Evolutionary conservation across 1,140 invertebrate species (phyloP).

Genomic region (Temnothorax longispinosus): DNA sequence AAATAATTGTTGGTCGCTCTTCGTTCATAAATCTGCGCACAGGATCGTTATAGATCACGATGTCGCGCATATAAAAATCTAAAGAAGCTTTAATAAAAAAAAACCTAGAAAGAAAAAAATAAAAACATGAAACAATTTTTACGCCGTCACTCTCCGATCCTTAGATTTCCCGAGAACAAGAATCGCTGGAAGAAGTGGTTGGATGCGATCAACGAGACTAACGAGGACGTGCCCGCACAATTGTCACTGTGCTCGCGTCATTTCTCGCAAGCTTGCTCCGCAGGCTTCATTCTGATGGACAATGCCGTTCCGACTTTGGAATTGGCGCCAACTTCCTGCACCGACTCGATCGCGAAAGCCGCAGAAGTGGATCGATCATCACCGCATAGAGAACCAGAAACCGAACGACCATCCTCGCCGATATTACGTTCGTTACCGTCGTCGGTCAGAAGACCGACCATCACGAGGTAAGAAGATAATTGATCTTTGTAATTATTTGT

Average conservation of each 20-base stretch:
- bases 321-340: background rate
- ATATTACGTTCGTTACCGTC: background rate
- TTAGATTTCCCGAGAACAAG: background rate
- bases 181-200: background rate
- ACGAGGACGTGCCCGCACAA: background rate
- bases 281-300: background rate
- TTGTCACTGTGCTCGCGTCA: conserved; percentile 4
- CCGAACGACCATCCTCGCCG: background rate
- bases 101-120: background rate
- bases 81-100: background rate
- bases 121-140: background rate
- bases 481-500: background rate
- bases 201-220: background rate
- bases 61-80: background rate
- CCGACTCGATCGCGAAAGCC: background rate
- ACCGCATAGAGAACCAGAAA: background rate
- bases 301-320: background rate
- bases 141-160: background rate
- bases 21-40: background rate
- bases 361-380: background rate
- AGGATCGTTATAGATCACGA: background rate
- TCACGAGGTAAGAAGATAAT: background rate
- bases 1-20: background rate
- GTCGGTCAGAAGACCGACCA: background rate
- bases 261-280: conserved; percentile 15